Conservation (phyloP, 2,113 vertebrate species). For the Eupsittula cactorum region DNA sequence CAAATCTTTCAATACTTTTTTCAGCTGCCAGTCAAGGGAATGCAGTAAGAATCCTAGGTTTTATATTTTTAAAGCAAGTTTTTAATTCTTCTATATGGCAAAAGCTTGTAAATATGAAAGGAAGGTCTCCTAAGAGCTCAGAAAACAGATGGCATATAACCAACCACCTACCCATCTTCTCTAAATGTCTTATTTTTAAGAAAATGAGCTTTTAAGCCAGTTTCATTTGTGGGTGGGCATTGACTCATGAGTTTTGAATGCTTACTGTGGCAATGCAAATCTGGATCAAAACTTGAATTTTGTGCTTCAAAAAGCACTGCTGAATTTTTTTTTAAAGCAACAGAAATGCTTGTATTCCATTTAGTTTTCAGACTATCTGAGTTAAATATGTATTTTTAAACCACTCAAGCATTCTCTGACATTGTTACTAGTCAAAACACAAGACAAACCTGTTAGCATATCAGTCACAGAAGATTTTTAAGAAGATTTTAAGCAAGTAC, state of each 20-base stretch:
- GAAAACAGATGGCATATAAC: constrained; percentile 61
- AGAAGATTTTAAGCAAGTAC: not conserved
- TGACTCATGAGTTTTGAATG: constrained; percentile 55
- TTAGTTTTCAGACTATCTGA: constrained; percentile 8
- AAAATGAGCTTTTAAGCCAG: constrained; percentile 46
- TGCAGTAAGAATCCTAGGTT: not conserved
- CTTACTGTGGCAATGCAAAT: constrained; percentile 25
- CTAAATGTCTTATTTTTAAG: constrained; percentile 65
- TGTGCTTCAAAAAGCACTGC: not conserved
- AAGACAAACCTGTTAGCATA: not conserved
- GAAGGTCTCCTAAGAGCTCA: constrained; percentile 7
- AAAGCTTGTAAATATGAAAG: constrained; percentile 22
- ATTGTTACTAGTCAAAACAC: not conserved
- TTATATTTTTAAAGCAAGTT: not conserved
- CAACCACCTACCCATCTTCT: constrained; percentile 48
- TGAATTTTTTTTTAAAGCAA: not conserved
- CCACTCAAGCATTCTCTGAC: not conserved
- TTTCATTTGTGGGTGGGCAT: constrained; percentile 50
- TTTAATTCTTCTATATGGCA: not conserved
- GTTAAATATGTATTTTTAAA: not conserved
- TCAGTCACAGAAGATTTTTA: not conserved
- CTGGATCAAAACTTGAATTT: constrained; percentile 10
- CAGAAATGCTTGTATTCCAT: not conserved
- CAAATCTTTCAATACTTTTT: not conserved
- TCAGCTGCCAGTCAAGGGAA: not conserved